A percentile compares a stretch with the other conserved stretches of the same genome.
These are phyloP conservation scores for Crax fasciolata DNA, from an alignment of 2,797 vertebrate species.

Conservation along the genomic window DNA sequence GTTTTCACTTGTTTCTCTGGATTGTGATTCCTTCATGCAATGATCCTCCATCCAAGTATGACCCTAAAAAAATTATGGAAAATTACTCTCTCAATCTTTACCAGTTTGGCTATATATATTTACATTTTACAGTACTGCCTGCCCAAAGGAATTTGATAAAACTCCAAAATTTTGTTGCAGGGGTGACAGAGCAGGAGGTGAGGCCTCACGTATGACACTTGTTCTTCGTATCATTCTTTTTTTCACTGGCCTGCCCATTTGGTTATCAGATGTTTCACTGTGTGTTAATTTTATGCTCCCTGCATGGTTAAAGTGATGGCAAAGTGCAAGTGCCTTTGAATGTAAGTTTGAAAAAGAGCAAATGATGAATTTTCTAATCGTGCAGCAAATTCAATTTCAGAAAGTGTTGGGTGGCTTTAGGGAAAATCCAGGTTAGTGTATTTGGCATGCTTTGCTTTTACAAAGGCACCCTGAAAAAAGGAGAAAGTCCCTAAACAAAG, in stretches of 20 bases:
- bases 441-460: background rate
- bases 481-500: conserved; percentile 34
- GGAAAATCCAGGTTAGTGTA: conserved; percentile 27
- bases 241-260: background rate
- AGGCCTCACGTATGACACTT: background rate
- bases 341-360: background rate
- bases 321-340: background rate
- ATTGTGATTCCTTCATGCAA: background rate
- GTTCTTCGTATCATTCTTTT: background rate
- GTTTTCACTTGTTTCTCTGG: background rate
- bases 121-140: background rate
- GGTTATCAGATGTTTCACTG: background rate
- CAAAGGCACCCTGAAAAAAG: conserved; percentile 28
- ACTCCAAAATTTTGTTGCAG: background rate
- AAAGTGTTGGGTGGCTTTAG: background rate
- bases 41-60: background rate
- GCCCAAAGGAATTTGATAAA: background rate
- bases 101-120: conserved; percentile 4
- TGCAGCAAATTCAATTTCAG: background rate
- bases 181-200: background rate
- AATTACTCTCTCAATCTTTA: background rate
- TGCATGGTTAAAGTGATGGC: background rate
- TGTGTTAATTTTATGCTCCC: background rate
- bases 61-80: background rate
- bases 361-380: background rate